Conservation (phyloP, 2,797 vertebrate genomes). For the Sternarchorhynchus goeldii region DNA sequence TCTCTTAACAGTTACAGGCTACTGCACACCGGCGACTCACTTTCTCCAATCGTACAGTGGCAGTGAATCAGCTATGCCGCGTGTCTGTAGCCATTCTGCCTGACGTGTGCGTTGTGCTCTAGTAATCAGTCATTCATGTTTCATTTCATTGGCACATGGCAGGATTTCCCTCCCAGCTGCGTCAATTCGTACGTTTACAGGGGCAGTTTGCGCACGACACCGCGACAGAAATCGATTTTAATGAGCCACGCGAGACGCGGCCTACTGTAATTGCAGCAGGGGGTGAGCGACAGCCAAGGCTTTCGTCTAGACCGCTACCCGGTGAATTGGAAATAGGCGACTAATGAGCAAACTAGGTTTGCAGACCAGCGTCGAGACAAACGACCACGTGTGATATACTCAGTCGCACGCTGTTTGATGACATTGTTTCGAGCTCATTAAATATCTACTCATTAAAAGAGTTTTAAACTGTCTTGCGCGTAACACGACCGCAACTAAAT, state of each 20-base stretch:
- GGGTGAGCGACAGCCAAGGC: constrained; percentile 53
- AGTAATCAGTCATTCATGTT: constrained; percentile 70
- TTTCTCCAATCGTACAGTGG: constrained; percentile 1
- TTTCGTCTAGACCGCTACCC: constrained; percentile 65
- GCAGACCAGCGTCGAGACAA: background rate
- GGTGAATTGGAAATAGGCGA: constrained; percentile 46
- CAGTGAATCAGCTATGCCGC: background rate
- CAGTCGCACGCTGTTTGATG: background rate
- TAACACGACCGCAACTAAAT: background rate
- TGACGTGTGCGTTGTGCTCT: constrained; percentile 58
- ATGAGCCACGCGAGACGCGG: constrained; percentile 63
- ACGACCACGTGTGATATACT: background rate
- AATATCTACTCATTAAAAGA: background rate
- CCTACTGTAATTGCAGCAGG: constrained; percentile 55
- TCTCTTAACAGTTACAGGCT: background rate
- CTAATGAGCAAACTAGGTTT: constrained; percentile 42
- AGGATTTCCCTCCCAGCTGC: constrained; percentile 60
- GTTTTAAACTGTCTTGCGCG: background rate
- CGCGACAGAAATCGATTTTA: constrained; percentile 66
- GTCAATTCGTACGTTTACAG: background rate
- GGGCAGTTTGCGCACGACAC: background rate
- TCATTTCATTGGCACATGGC: constrained; percentile 73
- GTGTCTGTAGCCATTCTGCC: background rate
- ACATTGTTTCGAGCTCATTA: constrained; percentile 17
- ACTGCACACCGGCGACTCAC: background rate